Evolutionary conservation across 2,113 vertebrate species (phyloP).

Genomic region (Sula dactylatra): DNA sequence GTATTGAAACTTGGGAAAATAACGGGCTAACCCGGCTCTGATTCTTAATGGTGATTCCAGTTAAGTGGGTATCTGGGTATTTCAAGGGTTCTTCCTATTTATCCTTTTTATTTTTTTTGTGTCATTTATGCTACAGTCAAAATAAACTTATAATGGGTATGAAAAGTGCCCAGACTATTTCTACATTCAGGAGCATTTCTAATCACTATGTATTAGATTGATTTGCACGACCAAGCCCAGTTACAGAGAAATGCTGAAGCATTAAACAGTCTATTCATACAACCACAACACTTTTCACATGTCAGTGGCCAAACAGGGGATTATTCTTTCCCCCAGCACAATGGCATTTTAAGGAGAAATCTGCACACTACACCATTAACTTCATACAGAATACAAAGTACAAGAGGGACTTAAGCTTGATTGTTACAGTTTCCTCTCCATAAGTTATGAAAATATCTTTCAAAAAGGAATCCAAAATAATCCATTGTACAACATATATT

Average conservation of each 20-base stretch:
- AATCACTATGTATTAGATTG: not conserved
- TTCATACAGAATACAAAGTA: not conserved
- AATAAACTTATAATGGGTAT: not conserved
- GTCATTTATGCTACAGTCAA: not conserved
- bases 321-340: not conserved
- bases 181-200: not conserved
- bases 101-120: not conserved
- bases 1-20: not conserved
- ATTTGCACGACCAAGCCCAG: not conserved
- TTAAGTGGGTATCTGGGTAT: not conserved
- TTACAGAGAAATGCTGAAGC: not conserved
- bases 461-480: not conserved
- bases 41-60: not conserved
- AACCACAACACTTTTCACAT: not conserved
- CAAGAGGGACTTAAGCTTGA: not conserved
- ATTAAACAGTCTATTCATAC: not conserved
- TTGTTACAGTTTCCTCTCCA: not conserved
- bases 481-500: not conserved
- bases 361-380: not conserved
- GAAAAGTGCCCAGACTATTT: not conserved
- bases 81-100: not conserved
- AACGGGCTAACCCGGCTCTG: not conserved
- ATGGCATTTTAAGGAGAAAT: not conserved
- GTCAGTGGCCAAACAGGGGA: not conserved
- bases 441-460: slow-evolving; percentile 29